Conservation (phyloP, 2,113 vertebrate genomes). For the Cynocephalus volans region DNA sequence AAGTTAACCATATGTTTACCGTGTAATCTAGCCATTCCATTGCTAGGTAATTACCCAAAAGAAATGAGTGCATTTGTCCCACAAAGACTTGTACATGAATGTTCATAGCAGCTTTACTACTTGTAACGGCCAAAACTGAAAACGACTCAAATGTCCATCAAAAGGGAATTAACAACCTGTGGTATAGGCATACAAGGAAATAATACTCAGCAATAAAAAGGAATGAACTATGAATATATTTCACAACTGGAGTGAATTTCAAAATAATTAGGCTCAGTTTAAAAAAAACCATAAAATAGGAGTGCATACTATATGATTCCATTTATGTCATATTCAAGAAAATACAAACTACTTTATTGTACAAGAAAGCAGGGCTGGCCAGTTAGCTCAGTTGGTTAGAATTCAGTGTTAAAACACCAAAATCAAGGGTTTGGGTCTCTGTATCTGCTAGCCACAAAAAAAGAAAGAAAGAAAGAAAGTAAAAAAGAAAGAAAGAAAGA, state of each 20-base stretch:
- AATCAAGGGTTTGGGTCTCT: no score
- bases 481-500: no score
- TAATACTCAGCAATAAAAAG: not conserved
- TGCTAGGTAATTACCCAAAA: not conserved
- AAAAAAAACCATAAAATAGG: not conserved
- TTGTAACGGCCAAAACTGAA: not conserved
- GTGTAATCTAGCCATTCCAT: not conserved
- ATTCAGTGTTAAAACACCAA: no score
- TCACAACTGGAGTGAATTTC: not conserved
- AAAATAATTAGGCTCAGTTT: not conserved
- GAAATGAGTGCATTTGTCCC: not conserved
- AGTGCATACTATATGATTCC: not conserved
- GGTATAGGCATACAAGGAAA: not conserved
- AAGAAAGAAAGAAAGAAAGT: no score
- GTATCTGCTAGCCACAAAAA: no score
- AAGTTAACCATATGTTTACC: not conserved
- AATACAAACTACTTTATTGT: not conserved
- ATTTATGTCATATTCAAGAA: not conserved
- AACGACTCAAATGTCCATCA: not conserved
- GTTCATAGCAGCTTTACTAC: not conserved
- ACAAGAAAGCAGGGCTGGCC: not conserved
- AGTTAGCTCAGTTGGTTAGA: no score
- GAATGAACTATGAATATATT: not conserved
- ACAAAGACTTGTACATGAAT: not conserved
- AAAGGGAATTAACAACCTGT: not conserved